A percentile compares a stretch with the other conserved stretches of the same genome.
Evolutionary conservation across 2,888 invertebrate species (phyloP).

Genomic region (Sinhomidia bicolor): DNA sequence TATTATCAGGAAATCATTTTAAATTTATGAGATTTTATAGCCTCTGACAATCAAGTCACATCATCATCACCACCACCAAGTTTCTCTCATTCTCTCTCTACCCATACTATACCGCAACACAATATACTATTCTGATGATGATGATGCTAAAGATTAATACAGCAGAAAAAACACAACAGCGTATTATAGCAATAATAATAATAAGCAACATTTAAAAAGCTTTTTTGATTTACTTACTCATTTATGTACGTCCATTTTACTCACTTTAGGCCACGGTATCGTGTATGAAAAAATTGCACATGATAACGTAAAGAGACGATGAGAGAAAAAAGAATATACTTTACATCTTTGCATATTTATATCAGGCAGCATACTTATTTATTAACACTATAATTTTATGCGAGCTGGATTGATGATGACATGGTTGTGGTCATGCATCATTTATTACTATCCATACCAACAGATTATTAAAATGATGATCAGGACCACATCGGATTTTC

Average conservation of each 20-base stretch:
- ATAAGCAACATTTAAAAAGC: not conserved
- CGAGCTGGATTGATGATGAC: not conserved
- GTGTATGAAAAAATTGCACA: too few relatives aligned
- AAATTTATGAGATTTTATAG: constrained; percentile 58
- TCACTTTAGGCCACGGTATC: not conserved
- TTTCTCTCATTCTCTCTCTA: not conserved
- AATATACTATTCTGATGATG: not conserved
- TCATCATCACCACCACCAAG: too few relatives aligned
- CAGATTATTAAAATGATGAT: not conserved
- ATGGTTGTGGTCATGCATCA: not conserved
- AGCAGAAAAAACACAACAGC: not conserved
- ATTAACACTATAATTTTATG: not conserved
- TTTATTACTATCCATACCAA: not conserved
- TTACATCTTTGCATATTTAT: too few relatives aligned
- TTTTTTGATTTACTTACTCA: not conserved
- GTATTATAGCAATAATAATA: too few relatives aligned
- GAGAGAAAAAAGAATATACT: too few relatives aligned
- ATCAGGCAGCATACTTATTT: not conserved
- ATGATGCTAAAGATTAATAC: not conserved
- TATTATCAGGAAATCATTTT: constrained; percentile 59
- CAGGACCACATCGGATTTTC: not conserved
- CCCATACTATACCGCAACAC: not conserved
- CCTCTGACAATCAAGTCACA: constrained; percentile 37
- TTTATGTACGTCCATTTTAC: not conserved
- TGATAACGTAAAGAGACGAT: too few relatives aligned